These are phyloP conservation scores for Gibbula magus DNA, from an alignment of 2,888 invertebrate genomes.

Conservation along the genomic window DNA sequence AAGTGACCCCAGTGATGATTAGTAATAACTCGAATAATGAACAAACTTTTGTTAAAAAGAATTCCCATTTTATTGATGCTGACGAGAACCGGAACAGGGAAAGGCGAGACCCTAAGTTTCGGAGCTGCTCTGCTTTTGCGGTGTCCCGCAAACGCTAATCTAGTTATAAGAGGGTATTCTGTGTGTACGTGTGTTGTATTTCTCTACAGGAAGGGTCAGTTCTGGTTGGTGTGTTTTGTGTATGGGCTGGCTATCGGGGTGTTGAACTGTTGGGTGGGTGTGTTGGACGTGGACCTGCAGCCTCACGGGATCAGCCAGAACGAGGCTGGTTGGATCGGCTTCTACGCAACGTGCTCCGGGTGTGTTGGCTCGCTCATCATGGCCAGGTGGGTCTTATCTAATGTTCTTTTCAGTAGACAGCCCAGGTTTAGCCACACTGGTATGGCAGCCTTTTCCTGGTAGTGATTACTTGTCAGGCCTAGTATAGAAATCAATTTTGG, in stretches of 20 bases:
- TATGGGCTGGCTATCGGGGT: slow-evolving; percentile 31
- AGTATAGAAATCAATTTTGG: no score
- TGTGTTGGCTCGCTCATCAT: slow-evolving; percentile 1
- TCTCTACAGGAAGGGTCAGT: slow-evolving; percentile 27
- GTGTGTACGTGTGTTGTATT: neutral
- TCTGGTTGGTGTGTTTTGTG: slow-evolving; percentile 30
- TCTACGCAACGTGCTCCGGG: slow-evolving; percentile 27
- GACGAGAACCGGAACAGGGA: no score
- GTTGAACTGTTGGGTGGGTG: slow-evolving; percentile 56
- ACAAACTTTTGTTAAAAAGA: no score
- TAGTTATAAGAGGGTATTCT: neutral
- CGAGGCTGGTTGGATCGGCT: slow-evolving; percentile 39
- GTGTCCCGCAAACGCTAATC: no score
- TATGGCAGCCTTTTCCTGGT: no score
- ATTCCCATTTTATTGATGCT: no score
- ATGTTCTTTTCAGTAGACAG: neutral
- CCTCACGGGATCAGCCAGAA: slow-evolving; percentile 49
- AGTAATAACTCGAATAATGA: no score
- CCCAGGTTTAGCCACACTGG: neutral
- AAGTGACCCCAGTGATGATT: no score
- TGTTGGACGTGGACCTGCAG: slow-evolving; percentile 65
- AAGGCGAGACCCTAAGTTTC: no score
- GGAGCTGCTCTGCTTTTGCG: no score
- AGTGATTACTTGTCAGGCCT: no score
- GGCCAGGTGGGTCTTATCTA: neutral